phyloP scores from a whole-genome alignment of 1,140 invertebrate species.

The Trialeurodes vaporariorum region DNA sequence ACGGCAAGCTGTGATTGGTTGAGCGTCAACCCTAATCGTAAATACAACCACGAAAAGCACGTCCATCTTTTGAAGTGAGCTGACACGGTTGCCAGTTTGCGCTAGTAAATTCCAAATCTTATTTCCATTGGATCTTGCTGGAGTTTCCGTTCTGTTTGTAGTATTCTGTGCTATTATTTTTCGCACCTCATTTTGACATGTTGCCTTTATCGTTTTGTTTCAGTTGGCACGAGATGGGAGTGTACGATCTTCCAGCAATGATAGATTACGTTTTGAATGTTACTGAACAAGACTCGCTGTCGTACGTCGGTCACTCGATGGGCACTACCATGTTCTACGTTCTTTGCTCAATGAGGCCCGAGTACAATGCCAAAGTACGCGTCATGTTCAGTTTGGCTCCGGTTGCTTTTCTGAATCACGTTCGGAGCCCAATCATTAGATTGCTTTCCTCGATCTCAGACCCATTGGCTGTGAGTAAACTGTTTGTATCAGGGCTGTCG shows the following conservation, averaged over 20 bases:
- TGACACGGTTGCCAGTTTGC: too few relatives aligned
- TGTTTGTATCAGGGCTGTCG: too few relatives aligned
- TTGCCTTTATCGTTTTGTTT: constrained; percentile 12
- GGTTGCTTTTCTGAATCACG: constrained; percentile 30
- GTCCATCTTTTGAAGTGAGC: too few relatives aligned
- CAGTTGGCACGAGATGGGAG: constrained; percentile 50
- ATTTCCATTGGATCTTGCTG: too few relatives aligned
- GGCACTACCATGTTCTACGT: constrained; percentile 42
- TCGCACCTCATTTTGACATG: too few relatives aligned
- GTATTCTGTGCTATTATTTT: too few relatives aligned
- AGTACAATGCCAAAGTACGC: constrained; percentile 40
- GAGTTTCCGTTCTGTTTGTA: too few relatives aligned
- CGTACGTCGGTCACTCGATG: constrained; percentile 48
- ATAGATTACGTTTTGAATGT: constrained; percentile 45
- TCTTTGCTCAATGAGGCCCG: constrained; percentile 38
- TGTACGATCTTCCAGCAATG: constrained; percentile 47
- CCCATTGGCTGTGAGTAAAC: constrained; percentile 42
- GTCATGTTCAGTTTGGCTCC: constrained; percentile 38
- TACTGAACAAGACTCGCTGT: constrained; percentile 38
- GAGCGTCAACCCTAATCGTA: too few relatives aligned
- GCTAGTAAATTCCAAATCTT: too few relatives aligned
- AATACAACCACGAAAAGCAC: too few relatives aligned
- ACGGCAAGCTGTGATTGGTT: too few relatives aligned
- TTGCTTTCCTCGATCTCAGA: constrained; percentile 43
- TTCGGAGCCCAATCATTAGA: constrained; percentile 34